These are phyloP conservation scores for Mythimna pallens DNA, from an alignment of 2,888 invertebrate species.

Conservation along the genomic window DNA sequence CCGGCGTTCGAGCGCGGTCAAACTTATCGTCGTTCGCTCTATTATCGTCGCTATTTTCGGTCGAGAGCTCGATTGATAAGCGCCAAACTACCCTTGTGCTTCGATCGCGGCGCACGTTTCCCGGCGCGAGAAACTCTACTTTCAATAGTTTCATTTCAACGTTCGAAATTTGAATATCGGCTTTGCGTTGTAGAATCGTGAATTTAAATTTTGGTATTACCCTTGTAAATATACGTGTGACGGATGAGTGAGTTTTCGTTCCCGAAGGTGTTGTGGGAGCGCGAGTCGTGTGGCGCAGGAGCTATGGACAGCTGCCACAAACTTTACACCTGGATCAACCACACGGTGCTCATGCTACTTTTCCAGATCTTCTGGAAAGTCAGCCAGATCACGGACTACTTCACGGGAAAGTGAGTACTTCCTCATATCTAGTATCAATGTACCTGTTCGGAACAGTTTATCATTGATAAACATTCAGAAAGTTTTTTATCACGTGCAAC, in stretches of 20 bases:
- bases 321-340: conserved; percentile 87
- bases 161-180: conserved; percentile 50
- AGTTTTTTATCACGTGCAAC: conserved; percentile 1
- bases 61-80: conserved; percentile 74
- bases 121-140: conserved; percentile 32
- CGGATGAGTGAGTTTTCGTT: conserved; percentile 87
- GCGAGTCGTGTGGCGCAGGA: conserved; percentile 76
- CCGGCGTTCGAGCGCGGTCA: conserved; percentile 81
- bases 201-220: conserved; percentile 63
- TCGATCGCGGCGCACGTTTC: conserved; percentile 70
- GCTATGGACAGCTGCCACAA: conserved; percentile 88
- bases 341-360: conserved; percentile 86
- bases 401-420: conserved; percentile 85
- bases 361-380: conserved; percentile 89
- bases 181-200: conserved; percentile 35
- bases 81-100: conserved; percentile 75
- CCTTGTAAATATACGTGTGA: conserved; percentile 78
- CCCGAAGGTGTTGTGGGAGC: conserved; percentile 83
- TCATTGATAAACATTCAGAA: conserved; percentile 24
- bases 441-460: conserved; percentile 8
- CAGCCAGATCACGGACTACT: conserved; percentile 87
- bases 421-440: conserved; percentile 1
- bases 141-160: conserved; percentile 32
- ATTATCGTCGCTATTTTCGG: conserved; percentile 78
- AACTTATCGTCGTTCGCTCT: conserved; percentile 70